These are phyloP conservation scores for Rugalucina vietnamica DNA, from an alignment of 2,888 invertebrate species.

Conservation along the genomic window DNA sequence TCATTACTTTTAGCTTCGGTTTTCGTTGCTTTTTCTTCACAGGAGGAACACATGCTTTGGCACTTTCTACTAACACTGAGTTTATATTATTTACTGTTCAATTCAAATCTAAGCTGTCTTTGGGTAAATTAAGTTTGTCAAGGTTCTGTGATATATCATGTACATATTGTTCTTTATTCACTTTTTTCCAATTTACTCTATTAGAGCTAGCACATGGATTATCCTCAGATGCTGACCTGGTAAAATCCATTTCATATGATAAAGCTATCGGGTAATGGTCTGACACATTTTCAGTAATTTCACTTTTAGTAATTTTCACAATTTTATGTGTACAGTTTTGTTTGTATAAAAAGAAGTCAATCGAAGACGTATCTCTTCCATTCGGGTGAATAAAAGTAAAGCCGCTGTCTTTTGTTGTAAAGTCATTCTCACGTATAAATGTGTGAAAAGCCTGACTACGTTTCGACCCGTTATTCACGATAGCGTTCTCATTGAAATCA, in stretches of 20 bases:
- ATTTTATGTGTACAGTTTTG: not conserved
- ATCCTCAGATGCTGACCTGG: not conserved
- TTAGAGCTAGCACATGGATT: too few species aligned
- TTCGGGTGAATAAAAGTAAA: not conserved
- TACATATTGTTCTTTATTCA: not conserved
- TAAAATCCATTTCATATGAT: not conserved
- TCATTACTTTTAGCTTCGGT: not conserved
- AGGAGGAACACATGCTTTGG: not conserved
- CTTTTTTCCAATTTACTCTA: not conserved
- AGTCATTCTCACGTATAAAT: not conserved
- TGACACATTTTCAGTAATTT: slow-evolving; percentile 10
- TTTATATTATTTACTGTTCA: not conserved
- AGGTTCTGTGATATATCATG: not conserved
- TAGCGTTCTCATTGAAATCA: not conserved
- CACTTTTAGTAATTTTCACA: not conserved
- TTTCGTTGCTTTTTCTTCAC: not conserved
- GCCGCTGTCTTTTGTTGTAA: not conserved
- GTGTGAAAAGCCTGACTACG: not conserved
- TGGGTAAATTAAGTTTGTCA: too few species aligned
- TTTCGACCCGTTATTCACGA: not conserved
- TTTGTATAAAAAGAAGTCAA: not conserved
- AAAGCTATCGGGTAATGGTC: slow-evolving; percentile 24
- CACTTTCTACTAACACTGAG: not conserved
- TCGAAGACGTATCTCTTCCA: not conserved
- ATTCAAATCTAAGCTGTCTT: too few species aligned